These are phyloP conservation scores for Sebastes nivosus DNA, from an alignment of 2,797 vertebrate species.

Conservation along the genomic window DNA sequence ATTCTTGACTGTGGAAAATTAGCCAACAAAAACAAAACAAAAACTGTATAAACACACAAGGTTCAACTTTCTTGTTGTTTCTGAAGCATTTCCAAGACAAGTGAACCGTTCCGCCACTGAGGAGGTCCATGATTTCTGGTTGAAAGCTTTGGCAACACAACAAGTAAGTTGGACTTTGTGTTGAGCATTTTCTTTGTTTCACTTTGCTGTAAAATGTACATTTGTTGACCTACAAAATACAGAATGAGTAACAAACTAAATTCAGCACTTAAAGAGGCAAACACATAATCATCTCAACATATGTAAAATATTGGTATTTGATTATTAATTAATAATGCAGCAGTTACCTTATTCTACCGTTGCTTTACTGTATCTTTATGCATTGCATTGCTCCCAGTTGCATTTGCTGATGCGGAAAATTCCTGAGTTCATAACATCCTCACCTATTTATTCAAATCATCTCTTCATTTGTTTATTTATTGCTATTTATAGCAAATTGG, in stretches of 20 bases:
- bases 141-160: neutral
- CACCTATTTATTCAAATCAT: neutral
- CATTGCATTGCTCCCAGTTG: neutral
- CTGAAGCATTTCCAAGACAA: neutral
- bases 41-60: neutral
- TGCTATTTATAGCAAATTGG: neutral
- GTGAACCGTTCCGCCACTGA: neutral
- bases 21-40: neutral
- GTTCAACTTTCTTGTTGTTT: neutral
- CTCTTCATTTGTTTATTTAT: neutral
- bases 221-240: neutral
- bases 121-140: neutral
- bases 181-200: neutral
- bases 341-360: neutral
- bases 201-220: neutral
- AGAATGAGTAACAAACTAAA: neutral
- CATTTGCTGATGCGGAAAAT: neutral
- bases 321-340: constrained; percentile 20
- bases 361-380: neutral
- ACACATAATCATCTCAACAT: neutral
- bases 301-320: neutral
- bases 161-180: neutral
- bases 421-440: neutral
- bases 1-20: neutral
- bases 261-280: neutral